Evolutionary conservation across 2,113 vertebrate genomes (phyloP).

Genomic region (Colossoma macropomum): DNA sequence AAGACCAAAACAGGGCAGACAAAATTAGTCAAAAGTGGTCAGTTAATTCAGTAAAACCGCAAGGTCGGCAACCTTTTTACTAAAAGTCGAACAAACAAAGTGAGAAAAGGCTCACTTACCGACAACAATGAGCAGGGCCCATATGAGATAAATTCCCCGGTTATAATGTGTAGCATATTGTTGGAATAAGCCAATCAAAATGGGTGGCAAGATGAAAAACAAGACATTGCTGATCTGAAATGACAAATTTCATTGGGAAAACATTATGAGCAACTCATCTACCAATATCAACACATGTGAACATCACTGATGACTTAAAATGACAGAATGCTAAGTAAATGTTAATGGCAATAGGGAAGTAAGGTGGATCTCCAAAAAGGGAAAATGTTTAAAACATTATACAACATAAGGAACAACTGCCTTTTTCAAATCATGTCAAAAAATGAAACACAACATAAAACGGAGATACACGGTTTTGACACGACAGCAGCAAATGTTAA

Average conservation of each 20-base stretch:
- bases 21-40: too few relatives aligned
- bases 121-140: constrained; percentile 94
- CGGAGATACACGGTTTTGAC: too few relatives aligned
- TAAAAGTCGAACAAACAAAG: background rate
- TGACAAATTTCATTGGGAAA: constrained; percentile 56
- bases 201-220: constrained; percentile 96
- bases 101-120: constrained; percentile 82
- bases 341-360: too few relatives aligned
- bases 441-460: background rate
- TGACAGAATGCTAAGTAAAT: background rate
- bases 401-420: too few relatives aligned
- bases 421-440: too few relatives aligned
- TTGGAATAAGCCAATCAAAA: constrained; percentile 95
- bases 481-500: too few relatives aligned
- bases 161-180: constrained; percentile 97
- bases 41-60: background rate
- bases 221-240: constrained; percentile 97
- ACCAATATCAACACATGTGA: too few relatives aligned
- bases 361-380: too few relatives aligned
- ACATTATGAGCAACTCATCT: background rate
- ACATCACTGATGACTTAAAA: background rate
- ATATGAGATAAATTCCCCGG: constrained; percentile 97
- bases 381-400: too few relatives aligned
- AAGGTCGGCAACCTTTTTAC: too few relatives aligned
- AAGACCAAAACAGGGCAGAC: too few relatives aligned